Evolutionary conservation across 37 sponge, comb jelly and placozoan species (phyloP), one percentile per base, ranked within the genome.

Genomic region (Chondrosia reniformis): DNA sequence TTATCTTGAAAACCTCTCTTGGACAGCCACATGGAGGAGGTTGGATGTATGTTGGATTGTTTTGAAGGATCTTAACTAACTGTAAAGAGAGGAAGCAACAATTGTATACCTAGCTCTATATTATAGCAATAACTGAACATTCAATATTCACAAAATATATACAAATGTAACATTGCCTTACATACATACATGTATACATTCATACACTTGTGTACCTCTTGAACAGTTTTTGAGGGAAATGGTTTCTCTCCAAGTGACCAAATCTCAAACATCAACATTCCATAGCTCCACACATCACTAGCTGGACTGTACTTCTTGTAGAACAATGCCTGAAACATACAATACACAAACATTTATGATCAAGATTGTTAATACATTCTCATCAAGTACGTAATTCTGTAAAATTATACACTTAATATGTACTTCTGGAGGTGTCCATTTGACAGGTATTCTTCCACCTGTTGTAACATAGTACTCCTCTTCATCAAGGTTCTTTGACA

Each of bases 261-360:
- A 43, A 69, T 69, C 36, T 69, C 72, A 40, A 43, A 69, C 41
- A 69, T 15, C 72, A 69, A 3, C 72, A 69, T 69, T 0, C 72
- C 72, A 40, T 69, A 69, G 72, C 72, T 69, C 72, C 72, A 69
- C 22, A 69, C 72, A 69, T 69, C 72, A 40, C 72, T 69, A 24
- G 17, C 22, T 13, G 72, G 39, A 6, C 72, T 69, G 43, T 34
- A 69, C 43, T 69, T 69, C 72, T 69, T 69, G 43, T 69, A 40
- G 22, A 69, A 40, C 5, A 69, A 2, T 36, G 72, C 41, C 72
- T 69, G 44, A 40, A 69, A n/a, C n/a, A n/a, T n/a, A n/a, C n/a
- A n/a, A n/a, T n/a, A n/a, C n/a, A n/a, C n/a, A n/a, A n/a, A n/a
- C n/a, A n/a, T 49, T 49, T 49, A 49, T 10, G 52, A 49, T 19